Evolutionary conservation across 2,888 invertebrate genomes (phyloP).

Genomic region (Ptychoptera albimana): DNA sequence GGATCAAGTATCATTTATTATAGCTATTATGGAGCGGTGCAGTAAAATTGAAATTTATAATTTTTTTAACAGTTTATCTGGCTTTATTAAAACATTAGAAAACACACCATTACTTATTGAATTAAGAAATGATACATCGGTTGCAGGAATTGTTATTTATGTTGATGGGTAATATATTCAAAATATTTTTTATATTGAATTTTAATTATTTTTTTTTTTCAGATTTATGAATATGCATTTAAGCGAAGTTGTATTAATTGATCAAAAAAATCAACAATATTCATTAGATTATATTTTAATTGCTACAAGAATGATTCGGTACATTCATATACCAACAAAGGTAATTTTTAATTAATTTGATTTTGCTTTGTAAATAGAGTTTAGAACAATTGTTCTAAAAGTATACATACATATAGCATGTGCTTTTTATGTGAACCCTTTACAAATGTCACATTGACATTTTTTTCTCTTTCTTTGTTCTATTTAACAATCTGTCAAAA

Average conservation of each 20-base stretch:
- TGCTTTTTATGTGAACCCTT: too few species aligned
- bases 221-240: constrained; percentile 24
- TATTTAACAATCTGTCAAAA: too few species aligned
- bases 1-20: too few species aligned
- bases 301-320: constrained; percentile 22
- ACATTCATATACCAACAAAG: constrained; percentile 21
- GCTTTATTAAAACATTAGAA: neutral
- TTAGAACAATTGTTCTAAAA: too few species aligned
- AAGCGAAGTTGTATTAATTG: constrained; percentile 22
- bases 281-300: constrained; percentile 25
- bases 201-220: too few species aligned
- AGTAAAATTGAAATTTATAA: neutral
- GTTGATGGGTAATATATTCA: constrained; percentile 19
- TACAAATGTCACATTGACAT: neutral
- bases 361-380: too few species aligned
- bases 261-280: constrained; percentile 22
- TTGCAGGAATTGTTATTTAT: constrained; percentile 22
- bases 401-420: too few species aligned
- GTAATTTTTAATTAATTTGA: too few species aligned
- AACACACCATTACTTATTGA: constrained; percentile 22
- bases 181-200: too few species aligned
- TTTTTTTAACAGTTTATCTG: neutral
- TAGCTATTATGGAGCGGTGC: too few species aligned
- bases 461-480: neutral
- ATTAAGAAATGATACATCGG: constrained; percentile 24